Evolutionary conservation across 2,888 invertebrate species (phyloP).

Genomic region (Xestia xanthographa): DNA sequence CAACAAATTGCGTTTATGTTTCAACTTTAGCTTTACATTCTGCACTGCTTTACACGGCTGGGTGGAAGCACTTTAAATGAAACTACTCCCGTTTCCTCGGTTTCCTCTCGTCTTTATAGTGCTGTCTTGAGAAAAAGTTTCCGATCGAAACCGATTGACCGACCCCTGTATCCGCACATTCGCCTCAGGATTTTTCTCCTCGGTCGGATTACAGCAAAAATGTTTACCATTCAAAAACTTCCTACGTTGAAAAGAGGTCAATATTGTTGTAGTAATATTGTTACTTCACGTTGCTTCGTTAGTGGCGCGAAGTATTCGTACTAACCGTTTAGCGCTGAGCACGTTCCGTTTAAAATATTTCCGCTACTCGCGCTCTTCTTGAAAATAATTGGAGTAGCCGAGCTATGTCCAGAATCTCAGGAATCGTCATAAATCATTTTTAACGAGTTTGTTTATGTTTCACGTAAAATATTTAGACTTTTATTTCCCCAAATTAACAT

Average conservation of each 20-base stretch:
- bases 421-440: conserved; percentile 72
- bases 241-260: conserved; percentile 34
- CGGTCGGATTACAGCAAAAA: conserved; percentile 47
- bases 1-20: conserved; percentile 2
- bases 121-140: conserved; percentile 56
- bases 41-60: conserved; percentile 17
- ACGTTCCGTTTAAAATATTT: conserved; percentile 73
- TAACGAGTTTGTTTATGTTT: conserved; percentile 69
- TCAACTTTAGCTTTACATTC: conserved; percentile 26
- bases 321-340: conserved; percentile 69
- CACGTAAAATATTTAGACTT: conserved; percentile 46
- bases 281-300: conserved; percentile 31
- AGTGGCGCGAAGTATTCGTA: conserved; percentile 44
- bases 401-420: conserved; percentile 75
- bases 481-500: conserved; percentile 56
- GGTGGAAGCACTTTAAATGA: conserved; percentile 39
- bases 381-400: conserved; percentile 82
- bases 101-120: conserved; percentile 57
- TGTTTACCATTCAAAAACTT: conserved; percentile 45
- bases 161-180: conserved; percentile 54
- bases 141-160: conserved; percentile 60
- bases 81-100: conserved; percentile 39
- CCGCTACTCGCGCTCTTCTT: conserved; percentile 72
- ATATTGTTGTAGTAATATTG: conserved; percentile 34
- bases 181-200: conserved; percentile 45